These are phyloP conservation scores for Sturmia bella DNA, from an alignment of 2,888 invertebrate species.

Conservation along the genomic window DNA sequence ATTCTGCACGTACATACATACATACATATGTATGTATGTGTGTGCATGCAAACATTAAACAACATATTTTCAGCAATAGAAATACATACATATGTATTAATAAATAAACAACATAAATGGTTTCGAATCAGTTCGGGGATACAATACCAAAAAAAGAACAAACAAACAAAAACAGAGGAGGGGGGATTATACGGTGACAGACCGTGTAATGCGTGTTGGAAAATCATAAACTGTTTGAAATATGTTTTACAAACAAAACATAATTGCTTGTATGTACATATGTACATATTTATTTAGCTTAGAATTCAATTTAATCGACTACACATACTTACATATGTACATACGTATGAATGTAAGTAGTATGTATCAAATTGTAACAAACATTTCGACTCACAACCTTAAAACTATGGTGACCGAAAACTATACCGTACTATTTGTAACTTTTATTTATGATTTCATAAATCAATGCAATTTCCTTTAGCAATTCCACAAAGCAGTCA, in stretches of 20 bases:
- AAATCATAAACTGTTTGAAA: slow-evolving; percentile 58
- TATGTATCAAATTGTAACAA: not conserved
- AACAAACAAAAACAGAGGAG: not conserved
- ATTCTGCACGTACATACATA: too few relatives aligned
- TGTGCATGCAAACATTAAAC: too few relatives aligned
- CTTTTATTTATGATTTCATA: slow-evolving; percentile 22
- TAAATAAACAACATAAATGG: slow-evolving; percentile 55
- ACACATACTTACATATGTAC: slow-evolving; percentile 17
- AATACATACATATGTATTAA: too few relatives aligned
- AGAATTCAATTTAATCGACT: slow-evolving; percentile 60
- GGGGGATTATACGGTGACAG: slow-evolving; percentile 78
- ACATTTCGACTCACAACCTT: slow-evolving; percentile 12
- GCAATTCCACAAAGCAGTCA: not conserved
- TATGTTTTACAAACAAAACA: slow-evolving; percentile 38
- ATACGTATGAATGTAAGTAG: not conserved
- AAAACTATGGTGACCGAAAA: slow-evolving; percentile 66
- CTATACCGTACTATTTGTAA: not conserved
- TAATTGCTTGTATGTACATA: slow-evolving; percentile 43
- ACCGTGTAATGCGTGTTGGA: slow-evolving; percentile 80
- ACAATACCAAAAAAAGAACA: not conserved
- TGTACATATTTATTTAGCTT: slow-evolving; percentile 50
- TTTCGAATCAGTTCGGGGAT: slow-evolving; percentile 16
- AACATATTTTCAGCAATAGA: not conserved
- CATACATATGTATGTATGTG: too few relatives aligned
- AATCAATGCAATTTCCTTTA: slow-evolving; percentile 20